Evolutionary conservation across 2,888 invertebrate genomes (phyloP).

Genomic region (Torymus aiolomorphi): DNA sequence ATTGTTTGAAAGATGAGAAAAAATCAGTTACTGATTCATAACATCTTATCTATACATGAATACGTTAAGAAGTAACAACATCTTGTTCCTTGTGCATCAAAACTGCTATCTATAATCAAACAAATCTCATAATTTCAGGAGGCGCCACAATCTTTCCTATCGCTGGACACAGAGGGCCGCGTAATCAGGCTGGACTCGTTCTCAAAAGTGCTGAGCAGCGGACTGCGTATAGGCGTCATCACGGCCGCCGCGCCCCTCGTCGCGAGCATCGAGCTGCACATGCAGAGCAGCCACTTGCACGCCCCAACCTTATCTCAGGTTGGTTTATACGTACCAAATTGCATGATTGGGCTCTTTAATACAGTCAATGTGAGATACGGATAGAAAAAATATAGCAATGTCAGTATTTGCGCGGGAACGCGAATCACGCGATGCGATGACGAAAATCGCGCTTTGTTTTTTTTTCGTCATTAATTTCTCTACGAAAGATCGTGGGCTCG

Average conservation of each 20-base stretch:
- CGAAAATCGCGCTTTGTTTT: too few relatives aligned
- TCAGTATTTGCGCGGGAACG: too few relatives aligned
- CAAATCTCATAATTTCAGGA: conserved; percentile 70
- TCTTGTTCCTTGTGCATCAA: neutral
- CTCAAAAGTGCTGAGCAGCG: conserved; percentile 85
- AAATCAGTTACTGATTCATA: too few relatives aligned
- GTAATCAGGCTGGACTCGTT: conserved; percentile 87
- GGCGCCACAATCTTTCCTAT: conserved; percentile 82
- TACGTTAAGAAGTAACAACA: too few relatives aligned
- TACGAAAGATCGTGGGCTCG: too few relatives aligned
- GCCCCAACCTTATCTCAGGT: conserved; percentile 82
- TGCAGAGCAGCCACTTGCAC: conserved; percentile 83
- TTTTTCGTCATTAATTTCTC: too few relatives aligned
- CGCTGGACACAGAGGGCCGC: conserved; percentile 85
- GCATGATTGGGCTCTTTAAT: too few relatives aligned
- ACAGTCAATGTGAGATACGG: too few relatives aligned
- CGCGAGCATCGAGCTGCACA: conserved; percentile 81
- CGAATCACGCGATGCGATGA: too few relatives aligned
- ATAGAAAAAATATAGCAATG: too few relatives aligned
- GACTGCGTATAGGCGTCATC: conserved; percentile 84
- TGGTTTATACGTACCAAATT: conserved; percentile 61
- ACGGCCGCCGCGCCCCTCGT: conserved; percentile 83
- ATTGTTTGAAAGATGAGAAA: too few relatives aligned
- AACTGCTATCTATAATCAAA: neutral
- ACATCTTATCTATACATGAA: too few relatives aligned